Base-by-base conservation (phyloP, 2,888 invertebrate species). In the Myopa tessellatipennis region DNA sequence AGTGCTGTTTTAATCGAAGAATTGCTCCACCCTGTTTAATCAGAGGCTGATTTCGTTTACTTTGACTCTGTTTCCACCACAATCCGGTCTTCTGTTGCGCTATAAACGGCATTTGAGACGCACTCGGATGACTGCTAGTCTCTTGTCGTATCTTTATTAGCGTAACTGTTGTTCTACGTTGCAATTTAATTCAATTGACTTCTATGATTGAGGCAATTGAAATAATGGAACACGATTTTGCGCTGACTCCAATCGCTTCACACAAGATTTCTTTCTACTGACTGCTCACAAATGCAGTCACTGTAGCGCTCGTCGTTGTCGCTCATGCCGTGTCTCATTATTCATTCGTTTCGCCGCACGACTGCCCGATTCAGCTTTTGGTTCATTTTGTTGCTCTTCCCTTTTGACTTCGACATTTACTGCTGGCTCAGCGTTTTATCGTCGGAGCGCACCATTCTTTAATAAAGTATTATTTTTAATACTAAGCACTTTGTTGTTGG, bases 381-480 rank as follows among this genome's bases (percentile, higher is more conserved):
- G 12, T 38, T 70, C 55, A 16, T 50, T 69, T 69, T 50, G 67
- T 63, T 65, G 55, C 65, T 14, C 70, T 38, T 10, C 38, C 40
- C 36, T 60, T 76, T 52, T 7, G 38, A n/a, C 16, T 6, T 50
- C 10, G 34, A 26, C 70, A 16, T 60, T 50, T 18, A n/a, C 18
- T 38, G 63, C 45, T 36, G 12, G 14, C 36, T 60, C 61, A 40
- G 40, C 61, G 18, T 74, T 65, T 58, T 50, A 74, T 68, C 55
- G 60, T 40, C 61, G 38, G 61, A 12, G 38, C 45, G 38, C 45
- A 38, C 60, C 60, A 60, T 61, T 65, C 50, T 60, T 45, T 40
- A 74, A 74, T 52, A 61, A 63, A 50, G 63, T 36, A 65, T 74
- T 74, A 52, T 65, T 74, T 74, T 74, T 50, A 65, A 40, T 60